Conservation (phyloP, 2,797 vertebrate species). For the Eurystomus glaucurus region DNA sequence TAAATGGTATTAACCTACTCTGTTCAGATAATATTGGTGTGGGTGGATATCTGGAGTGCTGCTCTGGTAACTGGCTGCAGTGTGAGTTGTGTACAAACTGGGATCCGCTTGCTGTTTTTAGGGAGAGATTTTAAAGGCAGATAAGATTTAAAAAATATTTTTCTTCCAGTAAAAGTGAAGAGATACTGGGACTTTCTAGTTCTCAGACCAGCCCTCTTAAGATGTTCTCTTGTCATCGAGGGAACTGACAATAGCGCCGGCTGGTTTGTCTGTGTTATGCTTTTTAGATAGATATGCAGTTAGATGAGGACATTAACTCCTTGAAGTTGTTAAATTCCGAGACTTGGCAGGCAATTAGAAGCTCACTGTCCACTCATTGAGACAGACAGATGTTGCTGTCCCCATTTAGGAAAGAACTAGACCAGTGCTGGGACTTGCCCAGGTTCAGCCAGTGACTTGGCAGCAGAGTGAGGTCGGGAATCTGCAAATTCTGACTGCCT, state of each 20-base stretch:
- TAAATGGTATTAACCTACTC: too few species aligned
- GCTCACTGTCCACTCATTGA: background rate
- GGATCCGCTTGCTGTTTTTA: too few species aligned
- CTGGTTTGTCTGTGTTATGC: rapidly evolving
- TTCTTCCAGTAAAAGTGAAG: background rate
- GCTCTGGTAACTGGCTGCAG: too few species aligned
- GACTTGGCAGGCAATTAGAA: background rate
- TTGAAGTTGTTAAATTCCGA: background rate
- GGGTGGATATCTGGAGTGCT: too few species aligned
- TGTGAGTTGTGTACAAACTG: too few species aligned
- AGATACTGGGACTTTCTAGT: background rate
- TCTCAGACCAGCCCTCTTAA: background rate
- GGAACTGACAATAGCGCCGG: background rate
- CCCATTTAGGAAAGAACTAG: rapidly evolving
- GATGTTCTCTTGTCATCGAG: background rate
- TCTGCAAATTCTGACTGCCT: background rate
- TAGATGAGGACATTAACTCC: background rate
- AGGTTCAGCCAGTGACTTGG: background rate
- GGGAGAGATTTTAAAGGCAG: background rate
- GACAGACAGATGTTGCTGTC: background rate
- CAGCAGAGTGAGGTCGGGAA: background rate
- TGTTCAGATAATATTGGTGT: too few species aligned
- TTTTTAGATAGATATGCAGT: background rate
- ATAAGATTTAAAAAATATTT: background rate
- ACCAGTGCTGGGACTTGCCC: background rate